phyloP scores from a whole-genome alignment of 2,113 vertebrate genomes.

The human (Homo sapiens) region GRCh38 chr14:68596501-68597000 shows the following conservation, averaged over 20 bases:
- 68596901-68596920: not conserved
- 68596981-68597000: constrained; percentile 53
- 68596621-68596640: constrained; percentile 7
- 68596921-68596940: not conserved
- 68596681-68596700: not conserved
- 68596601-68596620: not conserved
- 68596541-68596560: not conserved
- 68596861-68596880: not conserved
- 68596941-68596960: not conserved
- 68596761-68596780: not conserved
- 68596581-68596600: not conserved
- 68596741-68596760: not conserved
- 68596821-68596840: not conserved
- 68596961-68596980: constrained; percentile 29
- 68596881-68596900: not conserved
- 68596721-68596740: not conserved
- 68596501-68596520: constrained; percentile 10
- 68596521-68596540: not conserved
- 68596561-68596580: not conserved
- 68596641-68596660: not conserved
- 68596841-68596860: not conserved
- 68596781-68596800: not conserved
- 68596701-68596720: not conserved
- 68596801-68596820: not conserved
- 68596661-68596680: not conserved